Conservation (phyloP, 2,113 vertebrate genomes). For the Paralichthys olivaceus region DNA sequence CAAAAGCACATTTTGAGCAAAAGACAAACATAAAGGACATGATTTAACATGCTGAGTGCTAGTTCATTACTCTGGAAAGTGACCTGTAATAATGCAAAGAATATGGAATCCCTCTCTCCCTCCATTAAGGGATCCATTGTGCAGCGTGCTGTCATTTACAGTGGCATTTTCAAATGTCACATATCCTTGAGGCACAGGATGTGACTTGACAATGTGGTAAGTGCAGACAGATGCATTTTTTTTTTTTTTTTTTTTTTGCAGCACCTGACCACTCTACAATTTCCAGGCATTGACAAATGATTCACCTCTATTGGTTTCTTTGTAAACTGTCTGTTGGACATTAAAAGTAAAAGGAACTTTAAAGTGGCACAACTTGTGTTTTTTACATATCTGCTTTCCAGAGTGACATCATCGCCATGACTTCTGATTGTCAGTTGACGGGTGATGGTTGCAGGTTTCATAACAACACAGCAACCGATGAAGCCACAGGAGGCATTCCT, state of each 20-base stretch:
- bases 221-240: conserved; percentile 43
- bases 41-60: not conserved
- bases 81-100: conserved; percentile 26
- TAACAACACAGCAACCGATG: conserved; percentile 30
- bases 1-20: not conserved
- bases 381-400: conserved; percentile 19
- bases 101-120: conserved; percentile 28
- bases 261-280: conserved; percentile 53
- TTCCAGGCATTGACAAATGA: conserved; percentile 41
- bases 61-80: conserved; percentile 12
- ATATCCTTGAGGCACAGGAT: conserved; percentile 69
- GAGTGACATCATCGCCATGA: conserved; percentile 30
- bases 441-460: conserved; percentile 35
- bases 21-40: not conserved
- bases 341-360: conserved; percentile 47
- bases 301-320: conserved; percentile 13
- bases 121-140: conserved; percentile 25
- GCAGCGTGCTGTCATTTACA: conserved; percentile 59
- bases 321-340: conserved; percentile 10
- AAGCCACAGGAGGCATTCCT: conserved; percentile 41
- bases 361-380: conserved; percentile 1
- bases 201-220: conserved; percentile 59
- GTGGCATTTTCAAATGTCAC: conserved; percentile 74
- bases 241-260: conserved; percentile 33
- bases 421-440: conserved; percentile 17